phyloP scores from a whole-genome alignment of 2,888 invertebrate species.

The Drosophila koepferae region DNA sequence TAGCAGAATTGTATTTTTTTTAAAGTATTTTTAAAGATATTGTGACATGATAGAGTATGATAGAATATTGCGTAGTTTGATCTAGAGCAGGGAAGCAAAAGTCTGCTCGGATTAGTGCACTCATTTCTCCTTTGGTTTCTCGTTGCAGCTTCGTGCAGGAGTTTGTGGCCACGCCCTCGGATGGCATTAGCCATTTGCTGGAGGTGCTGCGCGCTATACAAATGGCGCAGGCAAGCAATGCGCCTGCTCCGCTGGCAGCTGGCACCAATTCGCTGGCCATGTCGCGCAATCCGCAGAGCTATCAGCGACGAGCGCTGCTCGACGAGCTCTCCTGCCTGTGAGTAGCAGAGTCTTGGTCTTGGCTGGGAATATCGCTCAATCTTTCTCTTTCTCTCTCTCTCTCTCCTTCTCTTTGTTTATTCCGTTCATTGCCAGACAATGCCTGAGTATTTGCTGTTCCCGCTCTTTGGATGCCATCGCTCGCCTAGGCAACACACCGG shows the following conservation, averaged over 20 bases:
- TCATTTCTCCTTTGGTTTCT: not conserved
- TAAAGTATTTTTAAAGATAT: not conserved
- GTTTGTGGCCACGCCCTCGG: slow-evolving; percentile 94
- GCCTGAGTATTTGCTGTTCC: slow-evolving; percentile 92
- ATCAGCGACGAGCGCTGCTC: slow-evolving; percentile 90
- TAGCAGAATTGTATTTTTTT: not conserved
- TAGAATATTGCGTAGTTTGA: not conserved
- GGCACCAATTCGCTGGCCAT: slow-evolving; percentile 77
- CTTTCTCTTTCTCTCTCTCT: accelerated
- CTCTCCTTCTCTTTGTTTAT: no score
- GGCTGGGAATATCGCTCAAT: not conserved
- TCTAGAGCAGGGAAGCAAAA: not conserved
- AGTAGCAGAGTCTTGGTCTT: slow-evolving; percentile 75
- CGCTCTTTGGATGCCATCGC: slow-evolving; percentile 92
- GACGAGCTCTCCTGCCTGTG: slow-evolving; percentile 95
- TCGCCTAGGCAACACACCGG: slow-evolving; percentile 91
- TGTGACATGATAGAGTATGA: not conserved
- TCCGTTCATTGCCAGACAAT: slow-evolving; percentile 87
- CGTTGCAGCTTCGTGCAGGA: slow-evolving; percentile 94
- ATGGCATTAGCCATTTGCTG: slow-evolving; percentile 93
- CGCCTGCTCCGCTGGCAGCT: slow-evolving; percentile 68
- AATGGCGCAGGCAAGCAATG: slow-evolving; percentile 90
- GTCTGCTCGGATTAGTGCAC: no score
- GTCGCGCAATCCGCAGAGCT: slow-evolving; percentile 88
- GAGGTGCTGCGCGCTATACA: slow-evolving; percentile 95